Base-by-base conservation (phyloP, 1,140 invertebrate species). In the Lasioglossum baleicum region DNA sequence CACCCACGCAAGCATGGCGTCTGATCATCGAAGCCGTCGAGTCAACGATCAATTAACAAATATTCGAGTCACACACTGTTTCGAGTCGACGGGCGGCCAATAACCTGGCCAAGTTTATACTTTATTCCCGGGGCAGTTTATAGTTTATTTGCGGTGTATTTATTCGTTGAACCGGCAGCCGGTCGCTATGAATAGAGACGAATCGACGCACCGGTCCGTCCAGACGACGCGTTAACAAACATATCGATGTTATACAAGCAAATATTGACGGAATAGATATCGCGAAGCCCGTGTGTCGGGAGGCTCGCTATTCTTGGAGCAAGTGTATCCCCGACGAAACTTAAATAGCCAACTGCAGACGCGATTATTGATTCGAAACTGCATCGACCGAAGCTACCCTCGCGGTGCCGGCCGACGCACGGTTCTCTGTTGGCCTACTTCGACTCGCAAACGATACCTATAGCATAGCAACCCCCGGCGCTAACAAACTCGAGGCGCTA, bases 351-450 rank as follows among this genome's bases (percentile, higher is more conserved):
- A 69, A 82, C 69, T 70, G 74, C 69, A 63, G 71, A 69, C 67
- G 42, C 75, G 71, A 81, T 86, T 90, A 90, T 90, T 85, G 88
- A 90, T 90, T 90, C 86, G 22, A 61, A 84, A 67, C 79, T 82
- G 74, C 73, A 84, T 84, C 84, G 71, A 84, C 80, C 79, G 61
- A 64, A 56, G 44, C 73, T 65, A 80, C 58, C 73, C 83, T 85
- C 85, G 72, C 77, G 76, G 77, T 78, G 76, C 80, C 74, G 68
- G 51, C 40, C 75, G 60, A 77, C 82, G 72, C 35, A 75, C 83
- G 84, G 56, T n/a, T n/a, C 82, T 82, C 83, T 72, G 84, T 84
- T 85, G 88, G 83, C 89, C 89, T 90, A 90, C 82, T 89, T 90
- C 76, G 84, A 84, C 70, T 78, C 71, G 48, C 2, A 0, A 35